Base-by-base conservation (phyloP, 2,888 invertebrate species). In the Crocallis elinguaria region DNA sequence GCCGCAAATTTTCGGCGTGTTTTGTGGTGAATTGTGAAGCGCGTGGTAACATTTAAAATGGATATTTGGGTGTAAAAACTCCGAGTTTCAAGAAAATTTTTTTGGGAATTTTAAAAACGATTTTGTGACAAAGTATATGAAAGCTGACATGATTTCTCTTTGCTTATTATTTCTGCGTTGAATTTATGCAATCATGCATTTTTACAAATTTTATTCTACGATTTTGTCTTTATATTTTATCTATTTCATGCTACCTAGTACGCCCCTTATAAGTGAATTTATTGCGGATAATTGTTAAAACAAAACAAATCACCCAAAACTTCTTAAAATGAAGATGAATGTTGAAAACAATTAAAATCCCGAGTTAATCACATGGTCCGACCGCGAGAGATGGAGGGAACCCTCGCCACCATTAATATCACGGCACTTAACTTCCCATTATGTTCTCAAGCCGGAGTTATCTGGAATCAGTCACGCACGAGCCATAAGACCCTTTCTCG, bases 391-490 rank as follows among this genome's bases (percentile, higher is more conserved):
- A 55, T 17, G 46, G n/a, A 48, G 21, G 46, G 49, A 57, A 57
- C 46, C 33, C 30, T 45, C 42, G 59, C 49, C 55, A 64, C 72
- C 78, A 82, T 84, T 79, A 85, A 85, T 85, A 84, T 73, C 77
- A 78, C 64, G 80, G 77, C 79, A 80, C 75, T 87, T 85, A 84
- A 77, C 65, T 68, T 66, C 61, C 77, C 76, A 85, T 80, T 79
- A 82, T 69, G 64, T 60, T 62, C 64, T 56, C 52, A 67, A 67
- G 43, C 42, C 50, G 60, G 75, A 71, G 70, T 71, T 63, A 67
- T 62, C 63, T 57, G 54, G 66, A 67, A 84, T 88, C 79, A 67
- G 88, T 80, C 85, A 83, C 87, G 87, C 84, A 77, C 71, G 70
- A 57, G 68, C 71, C 60, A 46, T 50, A 45, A 50, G 52, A 51